Conservation (phyloP, 2,113 vertebrate species). For the Zosterops hypoxanthus region DNA sequence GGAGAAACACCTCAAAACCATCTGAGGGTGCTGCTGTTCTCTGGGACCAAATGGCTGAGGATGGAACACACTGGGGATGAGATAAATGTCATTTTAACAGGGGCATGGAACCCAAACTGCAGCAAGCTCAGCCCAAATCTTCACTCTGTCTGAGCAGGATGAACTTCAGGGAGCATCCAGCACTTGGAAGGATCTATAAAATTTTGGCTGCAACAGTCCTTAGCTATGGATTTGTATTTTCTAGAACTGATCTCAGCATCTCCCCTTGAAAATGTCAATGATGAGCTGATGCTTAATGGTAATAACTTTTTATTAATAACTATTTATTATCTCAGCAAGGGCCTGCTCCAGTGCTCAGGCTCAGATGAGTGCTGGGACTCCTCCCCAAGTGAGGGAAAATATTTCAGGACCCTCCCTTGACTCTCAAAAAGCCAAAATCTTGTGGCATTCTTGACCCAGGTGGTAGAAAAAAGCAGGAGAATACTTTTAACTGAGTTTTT, state of each 20-base stretch:
- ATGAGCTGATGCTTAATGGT: not conserved
- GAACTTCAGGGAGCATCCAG: not conserved
- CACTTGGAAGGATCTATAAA: not conserved
- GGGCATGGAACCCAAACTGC: not conserved
- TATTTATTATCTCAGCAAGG: not conserved
- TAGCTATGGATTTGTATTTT: not conserved
- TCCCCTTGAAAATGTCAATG: not conserved
- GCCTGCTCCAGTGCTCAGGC: not conserved
- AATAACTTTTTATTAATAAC: not conserved
- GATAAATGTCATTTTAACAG: not conserved
- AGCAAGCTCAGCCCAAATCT: not conserved
- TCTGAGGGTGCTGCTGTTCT: constrained; percentile 33
- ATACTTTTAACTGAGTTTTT: not conserved
- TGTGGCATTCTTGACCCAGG: not conserved
- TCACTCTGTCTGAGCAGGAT: accelerated
- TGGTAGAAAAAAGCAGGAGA: not conserved
- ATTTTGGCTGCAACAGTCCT: not conserved
- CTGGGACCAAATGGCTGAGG: constrained; percentile 24
- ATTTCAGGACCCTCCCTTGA: not conserved
- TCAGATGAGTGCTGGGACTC: not conserved
- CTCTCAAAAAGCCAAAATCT: not conserved
- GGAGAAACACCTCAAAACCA: constrained; percentile 48
- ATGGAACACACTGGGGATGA: not conserved
- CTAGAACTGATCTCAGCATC: not conserved
- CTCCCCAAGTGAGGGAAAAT: not conserved